Evolutionary conservation across 1,140 invertebrate species (phyloP).

Genomic region (Homalodisca vitripennis): DNA sequence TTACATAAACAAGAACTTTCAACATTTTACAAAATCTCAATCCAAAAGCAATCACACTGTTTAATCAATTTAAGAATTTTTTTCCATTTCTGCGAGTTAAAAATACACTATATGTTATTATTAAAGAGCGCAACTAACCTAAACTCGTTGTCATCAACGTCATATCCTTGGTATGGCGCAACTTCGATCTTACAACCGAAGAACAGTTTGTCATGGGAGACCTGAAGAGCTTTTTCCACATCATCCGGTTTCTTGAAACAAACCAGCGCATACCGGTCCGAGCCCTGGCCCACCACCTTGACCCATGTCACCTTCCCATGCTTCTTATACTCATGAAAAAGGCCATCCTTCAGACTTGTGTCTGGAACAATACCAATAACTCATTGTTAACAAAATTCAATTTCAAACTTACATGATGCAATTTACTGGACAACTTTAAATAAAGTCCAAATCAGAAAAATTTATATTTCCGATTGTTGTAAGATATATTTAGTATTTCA

Average conservation of each 20-base stretch:
- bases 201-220: conserved; percentile 94
- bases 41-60: not conserved
- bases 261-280: conserved; percentile 81
- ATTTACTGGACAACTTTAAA: too few species aligned
- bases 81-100: not conserved
- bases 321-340: conserved; percentile 98
- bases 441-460: too few species aligned
- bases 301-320: conserved; percentile 97
- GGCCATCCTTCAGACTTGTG: conserved; percentile 92
- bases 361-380: conserved; percentile 54
- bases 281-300: conserved; percentile 79
- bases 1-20: too few species aligned
- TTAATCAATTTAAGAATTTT: too few species aligned
- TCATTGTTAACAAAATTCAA: too few species aligned
- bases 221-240: conserved; percentile 91
- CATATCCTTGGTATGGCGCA: conserved; percentile 81
- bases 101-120: too few species aligned
- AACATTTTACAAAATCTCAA: not conserved
- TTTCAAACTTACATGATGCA: too few species aligned
- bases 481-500: too few species aligned
- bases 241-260: conserved; percentile 97
- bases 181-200: conserved; percentile 95
- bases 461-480: too few species aligned
- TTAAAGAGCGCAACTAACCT: conserved; percentile 43
- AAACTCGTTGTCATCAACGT: conserved; percentile 85